phyloP scores from a whole-genome alignment of 2,888 invertebrate genomes.

The Eupithecia pulchellata region DNA sequence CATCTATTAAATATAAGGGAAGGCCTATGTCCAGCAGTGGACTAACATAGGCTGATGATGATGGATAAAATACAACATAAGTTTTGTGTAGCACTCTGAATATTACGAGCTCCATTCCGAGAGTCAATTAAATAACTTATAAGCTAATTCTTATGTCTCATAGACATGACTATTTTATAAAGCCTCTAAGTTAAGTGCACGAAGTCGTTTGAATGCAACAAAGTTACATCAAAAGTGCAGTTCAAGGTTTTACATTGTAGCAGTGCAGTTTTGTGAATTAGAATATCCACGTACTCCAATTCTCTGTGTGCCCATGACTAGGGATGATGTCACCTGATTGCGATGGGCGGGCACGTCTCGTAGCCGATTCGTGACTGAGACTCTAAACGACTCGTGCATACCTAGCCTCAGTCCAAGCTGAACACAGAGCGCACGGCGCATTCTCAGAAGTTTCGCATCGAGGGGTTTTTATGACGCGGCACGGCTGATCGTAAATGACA shows the following conservation, averaged over 20 bases:
- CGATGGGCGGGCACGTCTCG: conserved; percentile 70
- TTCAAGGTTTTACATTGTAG: too few species aligned
- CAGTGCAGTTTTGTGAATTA: conserved; percentile 54
- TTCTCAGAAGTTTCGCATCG: conserved; percentile 50
- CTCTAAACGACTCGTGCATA: conserved; percentile 66
- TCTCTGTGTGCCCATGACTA: conserved; percentile 39
- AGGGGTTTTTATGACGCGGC: conserved; percentile 50
- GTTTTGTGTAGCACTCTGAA: not conserved
- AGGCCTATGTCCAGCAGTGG: too few species aligned
- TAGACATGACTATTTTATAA: not conserved
- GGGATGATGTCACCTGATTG: conserved; percentile 76
- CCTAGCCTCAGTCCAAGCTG: conserved; percentile 60
- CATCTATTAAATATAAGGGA: not conserved
- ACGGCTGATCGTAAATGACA: conserved; percentile 32
- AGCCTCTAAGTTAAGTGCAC: not conserved
- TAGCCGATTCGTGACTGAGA: conserved; percentile 66
- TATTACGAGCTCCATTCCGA: not conserved
- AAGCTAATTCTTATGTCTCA: not conserved
- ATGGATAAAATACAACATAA: not conserved
- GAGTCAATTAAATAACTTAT: not conserved
- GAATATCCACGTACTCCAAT: conserved; percentile 34
- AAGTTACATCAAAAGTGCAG: conserved; percentile 49
- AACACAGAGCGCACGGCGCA: conserved; percentile 57
- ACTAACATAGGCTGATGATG: too few species aligned
- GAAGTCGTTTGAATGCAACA: conserved; percentile 42